phyloP scores from a whole-genome alignment of 2,888 invertebrate species.

The Polydrusus pterygomalis region DNA sequence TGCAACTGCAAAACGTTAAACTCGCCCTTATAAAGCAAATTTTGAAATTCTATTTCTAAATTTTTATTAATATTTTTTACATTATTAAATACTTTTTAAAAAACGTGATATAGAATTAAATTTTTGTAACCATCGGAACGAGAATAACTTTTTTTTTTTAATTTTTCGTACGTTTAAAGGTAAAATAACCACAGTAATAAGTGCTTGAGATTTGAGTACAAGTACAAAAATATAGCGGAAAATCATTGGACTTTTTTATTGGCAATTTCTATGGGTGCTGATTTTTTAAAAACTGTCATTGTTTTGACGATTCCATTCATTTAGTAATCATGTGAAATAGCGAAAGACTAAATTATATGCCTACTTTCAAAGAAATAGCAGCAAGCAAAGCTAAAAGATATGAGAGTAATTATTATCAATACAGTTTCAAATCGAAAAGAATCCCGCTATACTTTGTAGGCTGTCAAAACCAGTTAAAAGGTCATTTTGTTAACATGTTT shows the following conservation, averaged over 20 bases:
- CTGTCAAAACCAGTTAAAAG: conserved; percentile 4
- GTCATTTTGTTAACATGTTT: conserved; percentile 9
- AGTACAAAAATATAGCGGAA: neutral
- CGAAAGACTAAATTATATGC: no score
- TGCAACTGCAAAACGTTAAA: neutral
- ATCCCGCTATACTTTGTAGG: neutral
- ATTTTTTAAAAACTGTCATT: no score
- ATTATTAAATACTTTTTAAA: conserved; percentile 38
- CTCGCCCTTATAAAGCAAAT: conserved; percentile 28
- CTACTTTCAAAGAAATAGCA: no score
- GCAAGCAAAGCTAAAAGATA: no score
- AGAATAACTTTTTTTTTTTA: neutral
- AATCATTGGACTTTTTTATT: neutral
- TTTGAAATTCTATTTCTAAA: conserved; percentile 33
- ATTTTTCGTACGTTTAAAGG: neutral
- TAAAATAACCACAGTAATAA: neutral
- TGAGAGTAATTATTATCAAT: no score
- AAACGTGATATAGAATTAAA: conserved; percentile 33
- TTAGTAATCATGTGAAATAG: no score
- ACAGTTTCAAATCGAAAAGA: neutral
- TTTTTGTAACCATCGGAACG: conserved; percentile 27
- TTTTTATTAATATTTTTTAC: conserved; percentile 33
- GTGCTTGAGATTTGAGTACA: neutral
- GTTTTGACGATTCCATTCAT: no score
- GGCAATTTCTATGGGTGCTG: no score